Percentiles rank a stretch among this genome's conserved stretches.
phyloP scores from a whole-genome alignment of 2,797 vertebrate genomes.

The Rhadinocentrus ornatus region DNA sequence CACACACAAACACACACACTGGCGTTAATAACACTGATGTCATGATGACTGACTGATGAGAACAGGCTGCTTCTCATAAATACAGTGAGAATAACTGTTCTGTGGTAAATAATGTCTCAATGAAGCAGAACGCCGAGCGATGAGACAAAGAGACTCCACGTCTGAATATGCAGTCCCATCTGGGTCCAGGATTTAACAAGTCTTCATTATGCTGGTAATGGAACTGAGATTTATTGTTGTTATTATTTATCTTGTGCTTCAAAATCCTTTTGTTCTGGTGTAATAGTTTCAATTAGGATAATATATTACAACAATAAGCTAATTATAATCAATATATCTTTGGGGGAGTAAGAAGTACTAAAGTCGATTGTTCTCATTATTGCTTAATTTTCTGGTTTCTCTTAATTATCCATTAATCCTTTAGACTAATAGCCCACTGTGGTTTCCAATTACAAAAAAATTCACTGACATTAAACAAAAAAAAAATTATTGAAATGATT shows the following conservation, averaged over 20 bases:
- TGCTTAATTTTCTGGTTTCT: background rate
- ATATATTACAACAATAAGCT: conserved; percentile 12
- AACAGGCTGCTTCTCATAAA: conserved; percentile 50
- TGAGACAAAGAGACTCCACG: conserved; percentile 7
- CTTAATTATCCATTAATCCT: conserved; percentile 4
- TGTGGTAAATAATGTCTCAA: conserved; percentile 43
- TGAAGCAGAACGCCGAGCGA: conserved; percentile 21
- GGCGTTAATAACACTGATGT: conserved; percentile 60
- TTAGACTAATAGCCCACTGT: background rate
- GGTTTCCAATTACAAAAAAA: background rate
- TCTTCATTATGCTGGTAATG: background rate
- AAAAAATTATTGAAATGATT: too few relatives aligned
- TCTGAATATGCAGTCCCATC: background rate
- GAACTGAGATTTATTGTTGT: conserved; percentile 7
- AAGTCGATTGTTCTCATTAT: background rate
- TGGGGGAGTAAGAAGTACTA: background rate
- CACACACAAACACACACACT: conserved; percentile 25
- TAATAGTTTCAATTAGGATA: conserved; percentile 12
- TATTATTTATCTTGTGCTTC: background rate
- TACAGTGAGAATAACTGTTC: conserved; percentile 34
- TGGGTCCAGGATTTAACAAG: background rate
- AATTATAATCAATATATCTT: background rate
- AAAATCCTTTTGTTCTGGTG: background rate
- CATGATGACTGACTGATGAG: conserved; percentile 52
- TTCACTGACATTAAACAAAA: too few relatives aligned